Evolutionary conservation across 2,888 invertebrate species (phyloP), one percentile per base, ranked within the genome.

Genomic region (Synergus laeviventris): DNA sequence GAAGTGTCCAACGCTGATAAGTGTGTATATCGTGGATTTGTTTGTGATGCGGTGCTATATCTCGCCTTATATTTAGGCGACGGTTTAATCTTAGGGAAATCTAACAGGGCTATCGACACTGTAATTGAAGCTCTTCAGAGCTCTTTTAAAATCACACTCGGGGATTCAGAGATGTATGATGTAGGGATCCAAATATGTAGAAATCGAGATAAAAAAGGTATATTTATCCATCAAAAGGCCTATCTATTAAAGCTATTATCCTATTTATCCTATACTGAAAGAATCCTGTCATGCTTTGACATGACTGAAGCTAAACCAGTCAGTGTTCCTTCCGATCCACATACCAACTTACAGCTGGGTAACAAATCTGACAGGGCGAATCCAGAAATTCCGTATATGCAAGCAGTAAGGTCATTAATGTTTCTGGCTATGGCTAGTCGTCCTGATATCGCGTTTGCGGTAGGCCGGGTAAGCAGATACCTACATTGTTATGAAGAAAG

Each of bases 391-490:
- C 81, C 81, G 2, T 80, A 79, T 62, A 76, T 80, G 8, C 77
- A 81, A 21, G 82, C 80, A 2, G 78, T 82, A 7, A 78, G 79
- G 42, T 42, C 12, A 12, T 9, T 81, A 7, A 73, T 81, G 42
- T 80, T 80, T 31, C n/a, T 80, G 8, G 45, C 81, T 5, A 49
- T 74, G 2, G 79, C 80, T 7, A 74, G 77, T 5, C 66, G 79
- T 0, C 80, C 79, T 0, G 80, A 81, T 31, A 80, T 79, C 21
- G 38, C 79, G 0, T 80, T 70, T 39, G 77, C 79, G 1, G 79
- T 81, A 0, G 74, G 73, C 31, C 14, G 21, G 0, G 79, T 79
- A n/a, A 76, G 76, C 7, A 76, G 42, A 59, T 81, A 74, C 45
- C 24, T 78, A 8, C 75, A 77, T 14, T 74, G 62, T 11, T 78